Evolutionary conservation across 2,113 vertebrate species (phyloP).

Genomic region (Pterophyllum scalare): DNA sequence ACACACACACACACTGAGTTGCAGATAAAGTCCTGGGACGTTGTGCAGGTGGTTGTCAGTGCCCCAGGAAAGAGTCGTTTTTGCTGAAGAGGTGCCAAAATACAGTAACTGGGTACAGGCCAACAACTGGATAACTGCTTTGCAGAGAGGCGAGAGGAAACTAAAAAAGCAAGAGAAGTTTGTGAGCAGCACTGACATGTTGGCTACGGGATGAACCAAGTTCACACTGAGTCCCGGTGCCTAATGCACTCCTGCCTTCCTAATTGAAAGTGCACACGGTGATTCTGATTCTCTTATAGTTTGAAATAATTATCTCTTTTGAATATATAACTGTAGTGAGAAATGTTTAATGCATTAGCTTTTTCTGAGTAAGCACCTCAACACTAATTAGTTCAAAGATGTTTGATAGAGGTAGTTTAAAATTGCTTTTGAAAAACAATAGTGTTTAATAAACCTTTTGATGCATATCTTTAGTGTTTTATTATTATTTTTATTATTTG

Average conservation of each 20-base stretch:
- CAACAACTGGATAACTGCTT: conserved; percentile 16
- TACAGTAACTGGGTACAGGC: conserved; percentile 6
- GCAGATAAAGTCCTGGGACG: conserved; percentile 6
- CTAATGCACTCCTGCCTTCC: background rate
- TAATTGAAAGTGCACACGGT: background rate
- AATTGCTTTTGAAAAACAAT: background rate
- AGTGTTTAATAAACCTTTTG: background rate
- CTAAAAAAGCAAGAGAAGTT: background rate
- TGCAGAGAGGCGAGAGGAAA: background rate
- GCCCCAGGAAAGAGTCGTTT: conserved; percentile 47
- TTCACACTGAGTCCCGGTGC: background rate
- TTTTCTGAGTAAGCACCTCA: background rate
- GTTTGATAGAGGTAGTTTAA: background rate
- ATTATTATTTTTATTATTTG: background rate
- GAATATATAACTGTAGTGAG: background rate
- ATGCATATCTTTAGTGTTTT: background rate
- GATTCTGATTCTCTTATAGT: background rate
- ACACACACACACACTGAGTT: background rate
- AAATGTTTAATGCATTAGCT: background rate
- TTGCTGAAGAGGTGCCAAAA: conserved; percentile 25
- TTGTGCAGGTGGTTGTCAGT: conserved; percentile 39
- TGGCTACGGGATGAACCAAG: background rate
- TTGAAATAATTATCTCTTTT: background rate
- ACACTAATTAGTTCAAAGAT: background rate
- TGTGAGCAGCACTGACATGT: background rate